Percentiles rank a stretch among this genome's conserved stretches.
Evolutionary conservation across 2,797 vertebrate genomes (phyloP).

Genomic region (Enteromius paludinosus): DNA sequence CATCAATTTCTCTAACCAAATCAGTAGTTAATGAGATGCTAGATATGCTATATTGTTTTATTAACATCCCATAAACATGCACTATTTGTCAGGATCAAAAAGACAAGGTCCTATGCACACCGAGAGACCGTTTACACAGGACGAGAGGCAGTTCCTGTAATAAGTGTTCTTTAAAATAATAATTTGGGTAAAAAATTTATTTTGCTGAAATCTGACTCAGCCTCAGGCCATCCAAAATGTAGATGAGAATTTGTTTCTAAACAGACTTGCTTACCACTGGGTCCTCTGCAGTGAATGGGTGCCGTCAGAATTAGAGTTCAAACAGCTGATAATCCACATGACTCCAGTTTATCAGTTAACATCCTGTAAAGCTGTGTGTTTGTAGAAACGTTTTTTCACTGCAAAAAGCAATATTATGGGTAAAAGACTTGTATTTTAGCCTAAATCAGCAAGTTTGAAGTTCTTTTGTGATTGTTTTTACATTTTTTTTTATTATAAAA

Average conservation of each 20-base stretch:
- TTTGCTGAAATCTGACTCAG: neutral
- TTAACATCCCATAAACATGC: neutral
- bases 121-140: neutral
- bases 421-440: neutral
- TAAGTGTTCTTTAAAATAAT: neutral
- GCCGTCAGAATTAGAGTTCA: too few species aligned
- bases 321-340: too few species aligned
- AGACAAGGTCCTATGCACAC: neutral
- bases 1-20: slow-evolving; percentile 17
- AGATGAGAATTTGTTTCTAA: neutral
- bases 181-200: neutral
- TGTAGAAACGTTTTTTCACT: neutral
- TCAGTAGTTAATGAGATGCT: neutral
- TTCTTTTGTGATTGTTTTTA: neutral
- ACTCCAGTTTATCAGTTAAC: too few species aligned
- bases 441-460: neutral
- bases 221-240: neutral
- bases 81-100: slow-evolving; percentile 4
- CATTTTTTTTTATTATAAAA: neutral
- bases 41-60: slow-evolving; percentile 9
- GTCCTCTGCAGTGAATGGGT: neutral
- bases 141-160: neutral
- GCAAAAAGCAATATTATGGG: neutral
- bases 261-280: neutral
- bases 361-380: too few species aligned